A percentile compares a stretch with the other conserved stretches of the same genome.
Conservation (phyloP, 2,797 vertebrate species). For the Nothura maculosa region DNA sequence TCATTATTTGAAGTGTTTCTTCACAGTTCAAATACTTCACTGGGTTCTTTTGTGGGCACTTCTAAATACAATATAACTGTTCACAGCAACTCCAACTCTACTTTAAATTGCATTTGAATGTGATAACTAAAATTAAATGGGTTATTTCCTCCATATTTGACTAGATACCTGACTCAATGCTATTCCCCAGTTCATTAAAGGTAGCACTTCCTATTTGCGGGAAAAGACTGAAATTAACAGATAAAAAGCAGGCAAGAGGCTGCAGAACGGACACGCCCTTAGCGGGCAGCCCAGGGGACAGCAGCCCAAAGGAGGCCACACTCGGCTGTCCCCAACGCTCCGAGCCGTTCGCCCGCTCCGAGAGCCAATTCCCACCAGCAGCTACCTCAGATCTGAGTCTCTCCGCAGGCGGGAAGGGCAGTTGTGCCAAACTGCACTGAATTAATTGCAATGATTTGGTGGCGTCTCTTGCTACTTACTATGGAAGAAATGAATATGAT, state of each 20-base stretch:
- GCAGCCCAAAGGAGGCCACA: background rate
- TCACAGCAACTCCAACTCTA: background rate
- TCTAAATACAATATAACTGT: background rate
- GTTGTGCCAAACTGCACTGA: constrained; percentile 52
- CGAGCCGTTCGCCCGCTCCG: background rate
- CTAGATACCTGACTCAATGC: background rate
- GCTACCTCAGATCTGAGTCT: constrained; percentile 50
- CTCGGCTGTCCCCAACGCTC: constrained; percentile 3
- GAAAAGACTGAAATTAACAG: background rate
- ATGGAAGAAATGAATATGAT: background rate
- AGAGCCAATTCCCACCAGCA: constrained; percentile 53
- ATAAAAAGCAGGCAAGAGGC: background rate
- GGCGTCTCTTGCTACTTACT: constrained; percentile 17
- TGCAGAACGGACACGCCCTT: background rate
- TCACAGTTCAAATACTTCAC: background rate
- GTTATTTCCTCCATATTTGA: background rate
- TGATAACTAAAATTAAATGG: background rate
- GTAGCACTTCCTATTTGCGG: background rate
- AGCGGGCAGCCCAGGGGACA: background rate
- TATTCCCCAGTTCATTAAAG: background rate
- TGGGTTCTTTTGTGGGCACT: background rate
- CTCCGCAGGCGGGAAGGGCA: constrained; percentile 44
- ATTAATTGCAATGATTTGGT: constrained; percentile 67
- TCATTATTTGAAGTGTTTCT: background rate
- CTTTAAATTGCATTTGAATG: background rate